Conservation (phyloP, 2,113 vertebrate species). For the Psephotus haematonotus region DNA sequence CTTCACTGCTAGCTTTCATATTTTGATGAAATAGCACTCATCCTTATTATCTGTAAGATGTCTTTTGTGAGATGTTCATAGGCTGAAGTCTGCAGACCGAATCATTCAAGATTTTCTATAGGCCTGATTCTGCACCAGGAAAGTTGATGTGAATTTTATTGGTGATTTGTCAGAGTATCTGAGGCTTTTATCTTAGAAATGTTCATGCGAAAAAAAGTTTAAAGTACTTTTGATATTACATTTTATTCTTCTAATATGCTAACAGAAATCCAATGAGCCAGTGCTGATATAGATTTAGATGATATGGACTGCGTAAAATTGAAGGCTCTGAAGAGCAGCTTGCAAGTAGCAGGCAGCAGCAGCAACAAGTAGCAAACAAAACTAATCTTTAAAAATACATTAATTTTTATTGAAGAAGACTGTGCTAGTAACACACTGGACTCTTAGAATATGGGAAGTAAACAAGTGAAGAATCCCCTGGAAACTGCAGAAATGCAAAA, state of each 20-base stretch:
- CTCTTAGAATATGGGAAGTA: background rate
- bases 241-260: background rate
- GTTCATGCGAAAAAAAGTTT: background rate
- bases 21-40: background rate
- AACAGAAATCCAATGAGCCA: background rate
- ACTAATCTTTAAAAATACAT: background rate
- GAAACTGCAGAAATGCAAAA: background rate
- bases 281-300: background rate
- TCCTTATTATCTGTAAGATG: background rate
- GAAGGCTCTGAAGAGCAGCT: background rate
- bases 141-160: slow-evolving; percentile 13
- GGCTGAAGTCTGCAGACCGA: background rate
- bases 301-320: background rate
- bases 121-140: background rate
- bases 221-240: background rate
- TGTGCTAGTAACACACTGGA: background rate
- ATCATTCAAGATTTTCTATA: background rate
- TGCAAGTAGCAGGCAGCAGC: background rate
- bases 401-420: background rate
- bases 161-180: background rate
- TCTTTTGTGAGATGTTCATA: background rate
- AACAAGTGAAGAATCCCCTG: background rate
- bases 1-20: background rate
- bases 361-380: background rate
- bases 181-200: background rate